Evolutionary conservation across 1,140 invertebrate species (phyloP).

Genomic region (Philopotamus ludificatus): DNA sequence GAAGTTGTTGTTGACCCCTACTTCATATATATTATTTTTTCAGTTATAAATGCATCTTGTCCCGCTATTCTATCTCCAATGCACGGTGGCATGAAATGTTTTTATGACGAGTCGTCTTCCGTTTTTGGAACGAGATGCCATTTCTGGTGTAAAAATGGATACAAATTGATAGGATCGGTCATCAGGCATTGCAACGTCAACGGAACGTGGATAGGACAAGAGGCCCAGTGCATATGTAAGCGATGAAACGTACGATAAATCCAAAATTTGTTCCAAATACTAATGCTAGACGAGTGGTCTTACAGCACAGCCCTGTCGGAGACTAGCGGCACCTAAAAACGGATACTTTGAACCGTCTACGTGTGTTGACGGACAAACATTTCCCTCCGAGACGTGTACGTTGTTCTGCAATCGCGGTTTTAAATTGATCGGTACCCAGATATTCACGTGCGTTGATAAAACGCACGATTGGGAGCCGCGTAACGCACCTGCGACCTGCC

Average conservation of each 20-base stretch:
- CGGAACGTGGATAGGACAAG: conserved; percentile 56
- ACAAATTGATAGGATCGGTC: conserved; percentile 54
- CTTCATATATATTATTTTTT: no score
- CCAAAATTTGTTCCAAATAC: no score
- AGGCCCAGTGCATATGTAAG: conserved; percentile 55
- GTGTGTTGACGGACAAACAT: conserved; percentile 49
- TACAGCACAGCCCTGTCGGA: conserved; percentile 49
- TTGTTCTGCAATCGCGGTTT: conserved; percentile 51
- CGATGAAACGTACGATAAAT: no score
- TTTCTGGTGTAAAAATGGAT: conserved; percentile 57
- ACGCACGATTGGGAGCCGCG: conserved; percentile 16
- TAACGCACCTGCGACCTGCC: conserved; percentile 39
- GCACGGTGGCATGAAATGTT: conserved; percentile 49
- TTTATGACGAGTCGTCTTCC: conserved; percentile 30
- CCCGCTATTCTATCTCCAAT: conserved; percentile 45
- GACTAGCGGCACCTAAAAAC: conserved; percentile 46
- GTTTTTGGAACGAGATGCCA: conserved; percentile 58
- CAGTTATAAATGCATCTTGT: conserved; percentile 45
- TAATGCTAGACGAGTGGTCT: no score
- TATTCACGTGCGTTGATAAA: conserved; percentile 27
- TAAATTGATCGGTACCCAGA: conserved; percentile 38
- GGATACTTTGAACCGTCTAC: conserved; percentile 51
- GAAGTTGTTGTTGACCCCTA: no score
- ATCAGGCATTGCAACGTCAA: conserved; percentile 52
- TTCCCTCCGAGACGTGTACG: conserved; percentile 49